Conservation (phyloP, 1,140 invertebrate genomes). For the Dreissena rostriformis region DNA sequence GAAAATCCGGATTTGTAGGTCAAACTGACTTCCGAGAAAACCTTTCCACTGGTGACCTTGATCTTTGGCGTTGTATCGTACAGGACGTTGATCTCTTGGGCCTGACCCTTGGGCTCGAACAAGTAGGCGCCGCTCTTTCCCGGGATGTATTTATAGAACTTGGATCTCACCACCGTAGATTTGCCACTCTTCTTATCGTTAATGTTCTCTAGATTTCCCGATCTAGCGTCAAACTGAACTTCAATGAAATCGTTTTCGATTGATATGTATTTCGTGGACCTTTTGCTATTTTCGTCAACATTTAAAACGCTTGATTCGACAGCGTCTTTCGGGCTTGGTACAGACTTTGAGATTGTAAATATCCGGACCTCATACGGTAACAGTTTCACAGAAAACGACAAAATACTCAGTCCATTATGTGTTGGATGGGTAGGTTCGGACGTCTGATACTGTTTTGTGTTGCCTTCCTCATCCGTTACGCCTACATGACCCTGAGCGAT, state of each 20-base stretch:
- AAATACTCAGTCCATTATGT: neutral
- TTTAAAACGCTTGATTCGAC: too few relatives aligned
- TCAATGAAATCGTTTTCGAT: conserved; percentile 48
- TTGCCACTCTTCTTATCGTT: conserved; percentile 19
- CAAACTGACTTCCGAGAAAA: conserved; percentile 92
- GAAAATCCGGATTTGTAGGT: conserved; percentile 23
- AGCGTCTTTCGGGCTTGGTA: too few relatives aligned
- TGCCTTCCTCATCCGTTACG: neutral
- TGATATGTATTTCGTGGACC: neutral
- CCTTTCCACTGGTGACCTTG: conserved; percentile 44
- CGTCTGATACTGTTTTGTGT: neutral
- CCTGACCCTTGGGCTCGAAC: conserved; percentile 39
- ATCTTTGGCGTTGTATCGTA: conserved; percentile 3
- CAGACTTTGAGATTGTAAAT: neutral
- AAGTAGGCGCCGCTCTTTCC: conserved; percentile 47
- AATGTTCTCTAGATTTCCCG: conserved; percentile 35
- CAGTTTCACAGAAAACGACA: conserved; percentile 18
- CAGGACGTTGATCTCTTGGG: conserved; percentile 74
- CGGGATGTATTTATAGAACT: conserved; percentile 38
- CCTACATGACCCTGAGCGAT: conserved; percentile 6
- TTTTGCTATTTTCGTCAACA: neutral
- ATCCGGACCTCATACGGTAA: conserved; percentile 39
- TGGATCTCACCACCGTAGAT: neutral
- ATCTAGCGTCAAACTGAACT: conserved; percentile 23
- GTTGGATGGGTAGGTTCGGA: neutral